Evolutionary conservation across 2,797 vertebrate genomes (phyloP).

Genomic region (Crax fasciolata): DNA sequence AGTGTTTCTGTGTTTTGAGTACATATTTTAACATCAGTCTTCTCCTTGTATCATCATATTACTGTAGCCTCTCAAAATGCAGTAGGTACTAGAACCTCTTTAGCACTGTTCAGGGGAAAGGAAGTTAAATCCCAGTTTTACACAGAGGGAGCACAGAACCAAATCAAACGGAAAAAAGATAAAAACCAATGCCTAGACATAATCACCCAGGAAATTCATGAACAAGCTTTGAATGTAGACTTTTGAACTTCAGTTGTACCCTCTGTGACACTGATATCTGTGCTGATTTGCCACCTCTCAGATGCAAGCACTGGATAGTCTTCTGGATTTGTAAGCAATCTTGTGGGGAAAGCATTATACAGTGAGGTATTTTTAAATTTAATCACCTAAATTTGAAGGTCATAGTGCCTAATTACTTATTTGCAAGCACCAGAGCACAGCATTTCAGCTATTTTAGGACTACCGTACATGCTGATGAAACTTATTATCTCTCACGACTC

Average conservation of each 20-base stretch:
- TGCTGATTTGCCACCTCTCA: background rate
- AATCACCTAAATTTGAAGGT: background rate
- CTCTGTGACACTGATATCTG: fast-evolving
- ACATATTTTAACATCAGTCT: background rate
- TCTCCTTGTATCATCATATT: background rate
- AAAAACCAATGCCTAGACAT: background rate
- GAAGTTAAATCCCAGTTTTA: background rate
- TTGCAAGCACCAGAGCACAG: background rate
- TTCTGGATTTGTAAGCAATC: background rate
- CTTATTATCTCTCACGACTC: background rate
- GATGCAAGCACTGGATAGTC: background rate
- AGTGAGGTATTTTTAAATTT: background rate
- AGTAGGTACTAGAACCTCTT: background rate
- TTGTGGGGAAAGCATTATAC: background rate
- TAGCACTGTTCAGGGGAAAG: background rate
- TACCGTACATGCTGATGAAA: background rate
- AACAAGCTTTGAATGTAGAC: background rate
- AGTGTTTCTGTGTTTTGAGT: background rate
- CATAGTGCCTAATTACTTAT: background rate
- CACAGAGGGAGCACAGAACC: background rate
- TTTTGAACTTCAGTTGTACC: background rate
- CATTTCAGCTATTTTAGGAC: background rate
- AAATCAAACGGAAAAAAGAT: background rate
- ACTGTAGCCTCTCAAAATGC: background rate
- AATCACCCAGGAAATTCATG: background rate